Base-by-base conservation (phyloP, 1,140 invertebrate species). In the Mycetomoellerius zeteki region DNA sequence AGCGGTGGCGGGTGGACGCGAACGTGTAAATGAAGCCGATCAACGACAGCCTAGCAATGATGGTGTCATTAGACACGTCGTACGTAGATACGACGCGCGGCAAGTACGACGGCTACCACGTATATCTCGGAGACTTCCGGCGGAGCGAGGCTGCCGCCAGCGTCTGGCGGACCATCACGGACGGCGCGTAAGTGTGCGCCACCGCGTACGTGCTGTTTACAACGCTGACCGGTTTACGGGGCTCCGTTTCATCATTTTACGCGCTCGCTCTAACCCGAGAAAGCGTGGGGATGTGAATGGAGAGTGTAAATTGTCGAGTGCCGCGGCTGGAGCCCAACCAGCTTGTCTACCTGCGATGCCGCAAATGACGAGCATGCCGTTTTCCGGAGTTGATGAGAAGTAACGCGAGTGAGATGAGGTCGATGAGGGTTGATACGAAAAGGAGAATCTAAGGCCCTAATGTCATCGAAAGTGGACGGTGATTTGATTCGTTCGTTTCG, bases 151-250 rank as follows among this genome's bases (percentile, higher is more conserved):
- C 27, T 56, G 30, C 54, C 71, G 60, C 6, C 72, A 82, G 43
- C 62, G 76, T 76, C 73, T 72, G 56, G 21, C 52, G 54, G 27
- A 78, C 52, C 30, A 60, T n/a, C n/a, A 30, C 77, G 64, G 47
- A 71, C 47, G 14, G 30, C 56, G 52, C 67, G 82, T 87, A 78
- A 62, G 81, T 89, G 87, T 86, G 89, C 89, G 85, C 58, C 69
- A 82, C 77, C 76, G 71, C 72, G 71, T 67, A 67, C 73, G 88
- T 87, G 72, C 85, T 90, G 88, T 89, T 90, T 89, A 89, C 88
- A 86, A 88, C 77, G 33, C 14, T 16, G 27, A 71, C 58, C 47
- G 67, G 50, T 65, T 65, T 62, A 56, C 14, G 56, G n/a, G 56
- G 50, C 16, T 58, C 52, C n/a, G 75, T 62, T 54, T 43, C 37